These are phyloP conservation scores for Coreoperca whiteheadi DNA, from an alignment of 2,113 vertebrate species.

Conservation along the genomic window DNA sequence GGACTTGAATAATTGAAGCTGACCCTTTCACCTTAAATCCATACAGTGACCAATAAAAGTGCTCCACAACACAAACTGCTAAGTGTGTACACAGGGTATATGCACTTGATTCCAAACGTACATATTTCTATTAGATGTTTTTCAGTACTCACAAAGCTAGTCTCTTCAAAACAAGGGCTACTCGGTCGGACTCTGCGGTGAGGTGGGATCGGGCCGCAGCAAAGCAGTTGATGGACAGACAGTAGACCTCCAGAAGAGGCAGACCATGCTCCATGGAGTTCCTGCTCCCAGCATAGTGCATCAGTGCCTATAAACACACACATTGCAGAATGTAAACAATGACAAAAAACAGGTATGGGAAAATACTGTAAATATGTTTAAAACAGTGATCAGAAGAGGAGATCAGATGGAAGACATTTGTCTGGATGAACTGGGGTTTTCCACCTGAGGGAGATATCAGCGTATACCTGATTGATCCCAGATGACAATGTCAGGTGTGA, in stretches of 20 bases:
- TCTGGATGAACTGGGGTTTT: slow-evolving; percentile 17
- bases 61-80: not conserved
- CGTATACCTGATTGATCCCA: slow-evolving; percentile 66
- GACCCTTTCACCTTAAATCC: not conserved
- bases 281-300: slow-evolving; percentile 94
- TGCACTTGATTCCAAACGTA: no score
- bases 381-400: not conserved
- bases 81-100: not conserved
- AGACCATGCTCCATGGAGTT: slow-evolving; percentile 94
- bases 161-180: slow-evolving; percentile 94
- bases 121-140: not conserved
- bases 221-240: slow-evolving; percentile 96
- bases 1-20: not conserved
- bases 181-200: slow-evolving; percentile 94
- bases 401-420: not conserved
- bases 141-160: slow-evolving; percentile 91
- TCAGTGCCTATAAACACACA: slow-evolving; percentile 88
- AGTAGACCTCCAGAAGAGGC: slow-evolving; percentile 95
- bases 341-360: not conserved
- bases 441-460: slow-evolving; percentile 37
- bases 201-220: slow-evolving; percentile 94
- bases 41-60: not conserved
- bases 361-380: not conserved
- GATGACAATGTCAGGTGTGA: slow-evolving; percentile 47
- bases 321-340: not conserved